phyloP scores from a whole-genome alignment of 2,888 invertebrate species.

The Pediacus dermestoides region DNA sequence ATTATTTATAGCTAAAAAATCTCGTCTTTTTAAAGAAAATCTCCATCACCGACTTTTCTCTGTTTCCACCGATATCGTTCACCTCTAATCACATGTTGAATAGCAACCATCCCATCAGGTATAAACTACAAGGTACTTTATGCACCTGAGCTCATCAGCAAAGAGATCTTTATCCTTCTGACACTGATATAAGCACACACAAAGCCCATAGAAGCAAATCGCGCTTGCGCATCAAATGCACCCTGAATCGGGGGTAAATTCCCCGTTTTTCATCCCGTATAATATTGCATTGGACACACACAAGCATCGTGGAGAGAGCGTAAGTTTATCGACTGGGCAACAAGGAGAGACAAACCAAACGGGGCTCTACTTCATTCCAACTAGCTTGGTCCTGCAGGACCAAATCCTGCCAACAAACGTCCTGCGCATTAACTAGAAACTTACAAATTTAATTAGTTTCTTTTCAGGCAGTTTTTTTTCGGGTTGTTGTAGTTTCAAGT shows the following conservation, averaged over 20 bases:
- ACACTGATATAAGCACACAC: conserved; percentile 7
- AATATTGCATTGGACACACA: conserved; percentile 1
- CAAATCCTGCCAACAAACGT: conserved; percentile 8
- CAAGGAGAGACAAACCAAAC: conserved; percentile 25
- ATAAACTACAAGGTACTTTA: too few relatives aligned
- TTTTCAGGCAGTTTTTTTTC: conserved; percentile 13
- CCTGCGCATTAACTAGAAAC: conserved; percentile 17
- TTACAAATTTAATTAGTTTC: conserved; percentile 24
- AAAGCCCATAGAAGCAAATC: not conserved
- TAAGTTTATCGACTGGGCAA: conserved; percentile 29
- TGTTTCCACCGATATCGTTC: too few relatives aligned
- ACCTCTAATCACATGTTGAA: too few relatives aligned
- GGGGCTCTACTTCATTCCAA: conserved; percentile 23
- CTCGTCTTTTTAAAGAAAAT: too few relatives aligned
- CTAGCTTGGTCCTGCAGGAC: conserved; percentile 18
- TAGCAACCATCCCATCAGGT: too few relatives aligned
- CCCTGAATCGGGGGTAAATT: conserved; percentile 3
- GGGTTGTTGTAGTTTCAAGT: too few relatives aligned
- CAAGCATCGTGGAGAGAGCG: not conserved
- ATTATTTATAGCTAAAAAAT: too few relatives aligned
- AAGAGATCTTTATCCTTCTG: conserved; percentile 9
- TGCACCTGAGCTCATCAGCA: conserved; percentile 7
- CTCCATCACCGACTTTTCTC: too few relatives aligned
- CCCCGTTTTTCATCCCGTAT: not conserved
- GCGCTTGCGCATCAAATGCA: conserved; percentile 1